Evolutionary conservation across 2,113 vertebrate species (phyloP).

Genomic region (Shinisaurus crocodilurus): DNA sequence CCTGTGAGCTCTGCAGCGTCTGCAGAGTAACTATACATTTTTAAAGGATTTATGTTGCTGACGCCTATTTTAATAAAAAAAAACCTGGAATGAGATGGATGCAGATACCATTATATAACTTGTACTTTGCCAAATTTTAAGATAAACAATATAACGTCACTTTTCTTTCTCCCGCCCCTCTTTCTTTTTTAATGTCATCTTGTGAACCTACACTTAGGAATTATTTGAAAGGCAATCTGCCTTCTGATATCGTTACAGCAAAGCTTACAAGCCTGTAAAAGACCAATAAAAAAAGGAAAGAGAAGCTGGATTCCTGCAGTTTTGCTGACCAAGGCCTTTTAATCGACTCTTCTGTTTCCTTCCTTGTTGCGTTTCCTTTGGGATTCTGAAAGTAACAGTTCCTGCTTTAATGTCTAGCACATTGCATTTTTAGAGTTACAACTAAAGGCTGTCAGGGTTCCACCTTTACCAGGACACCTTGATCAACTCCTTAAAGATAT

Average conservation of each 20-base stretch:
- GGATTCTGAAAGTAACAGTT: neutral
- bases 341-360: neutral
- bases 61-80: neutral
- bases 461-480: too few relatives aligned
- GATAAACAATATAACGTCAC: neutral
- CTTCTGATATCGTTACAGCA: neutral
- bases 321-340: neutral
- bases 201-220: neutral
- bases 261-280: constrained; percentile 4
- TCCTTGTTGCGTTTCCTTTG: neutral
- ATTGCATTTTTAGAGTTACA: neutral
- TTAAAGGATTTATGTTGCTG: neutral
- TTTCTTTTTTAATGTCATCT: neutral
- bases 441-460: too few relatives aligned
- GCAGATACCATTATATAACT: neutral
- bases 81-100: neutral
- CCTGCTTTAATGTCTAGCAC: neutral
- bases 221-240: constrained; percentile 17
- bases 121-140: neutral
- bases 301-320: constrained; percentile 7
- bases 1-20: neutral
- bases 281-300: neutral
- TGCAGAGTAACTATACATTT: neutral
- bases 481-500: too few relatives aligned
- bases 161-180: neutral